phyloP scores from a whole-genome alignment of 1,140 invertebrate species.

The Notospermus geniculatus region DNA sequence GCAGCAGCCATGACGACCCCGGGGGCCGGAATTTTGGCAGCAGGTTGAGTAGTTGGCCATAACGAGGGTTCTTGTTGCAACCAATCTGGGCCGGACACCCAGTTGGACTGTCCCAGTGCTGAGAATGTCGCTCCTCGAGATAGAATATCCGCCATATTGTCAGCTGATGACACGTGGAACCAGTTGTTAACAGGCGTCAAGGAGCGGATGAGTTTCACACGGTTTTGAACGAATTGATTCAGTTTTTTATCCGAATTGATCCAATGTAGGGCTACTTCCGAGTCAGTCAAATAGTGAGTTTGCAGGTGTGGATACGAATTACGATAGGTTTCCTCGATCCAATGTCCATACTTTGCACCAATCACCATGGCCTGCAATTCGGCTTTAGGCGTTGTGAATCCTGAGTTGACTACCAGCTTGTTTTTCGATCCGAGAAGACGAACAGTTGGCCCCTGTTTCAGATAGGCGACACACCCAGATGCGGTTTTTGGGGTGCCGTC shows the following conservation, averaged over 20 bases:
- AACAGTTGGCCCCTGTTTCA: not conserved
- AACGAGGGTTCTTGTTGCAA: not conserved
- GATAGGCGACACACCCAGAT: not conserved
- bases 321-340: not conserved
- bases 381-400: not conserved
- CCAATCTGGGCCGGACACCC: not conserved
- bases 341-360: not conserved
- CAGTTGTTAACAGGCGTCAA: not conserved
- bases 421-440: constrained; percentile 1
- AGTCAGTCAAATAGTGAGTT: not conserved
- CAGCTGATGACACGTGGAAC: not conserved
- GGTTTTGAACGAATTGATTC: not conserved
- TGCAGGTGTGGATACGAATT: not conserved
- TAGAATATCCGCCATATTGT: constrained; percentile 2
- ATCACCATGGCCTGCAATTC: constrained; percentile 7
- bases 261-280: not conserved
- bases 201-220: not conserved
- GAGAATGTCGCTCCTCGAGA: not conserved
- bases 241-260: constrained; percentile 1
- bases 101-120: not conserved
- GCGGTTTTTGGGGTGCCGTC: not conserved
- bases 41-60: not conserved
- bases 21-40: not conserved
- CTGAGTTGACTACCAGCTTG: not conserved
- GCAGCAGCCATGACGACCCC: not conserved